These are phyloP conservation scores for Otolemur garnettii DNA, from an alignment of 2,113 vertebrate genomes.

Conservation along the genomic window DNA sequence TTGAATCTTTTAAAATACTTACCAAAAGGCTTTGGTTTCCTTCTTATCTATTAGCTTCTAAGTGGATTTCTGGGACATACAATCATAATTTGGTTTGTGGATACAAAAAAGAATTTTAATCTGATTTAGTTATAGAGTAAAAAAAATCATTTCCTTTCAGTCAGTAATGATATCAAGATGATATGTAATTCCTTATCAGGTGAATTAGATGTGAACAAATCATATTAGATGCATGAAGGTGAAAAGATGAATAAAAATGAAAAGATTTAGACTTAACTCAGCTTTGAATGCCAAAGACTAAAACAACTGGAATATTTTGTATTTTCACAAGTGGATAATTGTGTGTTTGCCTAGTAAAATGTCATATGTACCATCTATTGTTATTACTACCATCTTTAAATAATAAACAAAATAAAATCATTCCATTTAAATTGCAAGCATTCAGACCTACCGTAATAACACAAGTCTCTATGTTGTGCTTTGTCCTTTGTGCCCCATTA, in stretches of 20 bases:
- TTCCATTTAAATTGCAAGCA: background rate
- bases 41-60: conserved; percentile 63
- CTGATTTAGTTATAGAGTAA: conserved; percentile 65
- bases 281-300: conserved; percentile 54
- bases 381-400: conserved; percentile 28
- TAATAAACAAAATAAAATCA: conserved; percentile 12
- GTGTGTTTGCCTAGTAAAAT: background rate
- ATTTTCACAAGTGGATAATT: background rate
- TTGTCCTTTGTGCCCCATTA: background rate
- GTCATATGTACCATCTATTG: background rate
- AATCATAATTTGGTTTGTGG: conserved; percentile 65
- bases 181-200: conserved; percentile 49
- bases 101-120: conserved; percentile 64
- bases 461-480: background rate
- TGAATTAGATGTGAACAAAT: conserved; percentile 68
- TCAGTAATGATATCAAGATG: conserved; percentile 65
- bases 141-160: conserved; percentile 72
- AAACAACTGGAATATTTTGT: background rate
- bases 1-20: conserved; percentile 61
- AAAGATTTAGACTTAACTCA: conserved; percentile 28
- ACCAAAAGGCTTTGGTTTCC: conserved; percentile 56
- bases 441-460: background rate
- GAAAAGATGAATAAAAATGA: conserved; percentile 64
- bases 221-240: conserved; percentile 58
- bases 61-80: conserved; percentile 52